Evolutionary conservation across 2,888 invertebrate species (phyloP), one percentile per base, ranked within the genome.

Genomic region (Conus canariensis): DNA sequence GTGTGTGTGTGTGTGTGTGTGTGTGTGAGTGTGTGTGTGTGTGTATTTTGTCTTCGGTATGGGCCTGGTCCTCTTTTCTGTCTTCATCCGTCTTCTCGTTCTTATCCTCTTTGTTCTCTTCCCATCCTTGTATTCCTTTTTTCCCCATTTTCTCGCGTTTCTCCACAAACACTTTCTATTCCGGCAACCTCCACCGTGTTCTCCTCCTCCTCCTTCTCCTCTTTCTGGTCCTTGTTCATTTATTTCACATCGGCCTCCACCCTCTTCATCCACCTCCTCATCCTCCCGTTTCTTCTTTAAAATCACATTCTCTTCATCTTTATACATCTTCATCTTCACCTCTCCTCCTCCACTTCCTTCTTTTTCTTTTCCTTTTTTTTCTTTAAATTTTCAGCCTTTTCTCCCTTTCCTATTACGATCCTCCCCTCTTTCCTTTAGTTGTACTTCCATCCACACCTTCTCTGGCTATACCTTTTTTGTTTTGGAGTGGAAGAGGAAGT

Each of bases 1-100:
- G 58, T 85, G 85, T 80, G 80, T 80, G 30, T 80, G 80, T 80
- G 30, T 80, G 80, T 80, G 30, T 74, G 74, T 88, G 45, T 45
- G 45, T 45, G 45, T 80, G 80, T 80, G 30, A 58, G 74, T 88
- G 45, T 45, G 45, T 45, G 45, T 45, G 45, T 45, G 45, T 45
- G 4, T 45, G 45, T 45, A 3, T 45, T 0, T 30, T 0, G 30
- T 30, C 30, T 2, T 45, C 45, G 0, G 45, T 45, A 45, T 45
- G 45, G 2, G 1, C 3, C 45, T 45, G 2, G 45, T 45, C 45
- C 45, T 45, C 45, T 45, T 45, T 45, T 45, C 45, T 45, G 45
- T 45, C 45, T 45, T 45, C 45, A 1, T 45, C 45, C 4, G 45
- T 45, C 45, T 45, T 45, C 45, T 45, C 45, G 45, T 45, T 45